These are phyloP conservation scores for Eubasilissa splendida DNA, from an alignment of 2,888 invertebrate species.

Conservation along the genomic window DNA sequence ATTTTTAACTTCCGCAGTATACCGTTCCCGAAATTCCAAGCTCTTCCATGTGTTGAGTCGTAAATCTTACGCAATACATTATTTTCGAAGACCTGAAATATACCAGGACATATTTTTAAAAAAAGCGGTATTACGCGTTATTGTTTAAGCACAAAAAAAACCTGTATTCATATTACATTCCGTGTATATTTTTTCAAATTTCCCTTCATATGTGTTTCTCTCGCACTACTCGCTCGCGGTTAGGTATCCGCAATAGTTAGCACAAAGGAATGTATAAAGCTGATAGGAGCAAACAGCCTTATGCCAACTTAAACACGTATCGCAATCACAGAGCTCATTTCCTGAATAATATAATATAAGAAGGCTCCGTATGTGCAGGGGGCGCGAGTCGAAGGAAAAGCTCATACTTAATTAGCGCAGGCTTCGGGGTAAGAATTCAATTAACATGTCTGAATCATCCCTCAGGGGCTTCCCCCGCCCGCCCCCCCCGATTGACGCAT, in stretches of 20 bases:
- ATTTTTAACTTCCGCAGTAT: too few species aligned
- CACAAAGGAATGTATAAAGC: constrained; percentile 16
- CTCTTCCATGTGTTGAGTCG: too few species aligned
- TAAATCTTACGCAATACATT: too few species aligned
- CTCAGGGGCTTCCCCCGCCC: constrained; percentile 40
- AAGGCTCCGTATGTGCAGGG: constrained; percentile 33
- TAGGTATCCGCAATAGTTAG: background rate
- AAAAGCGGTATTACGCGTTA: too few species aligned
- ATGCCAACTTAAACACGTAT: constrained; percentile 3
- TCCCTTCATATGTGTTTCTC: too few species aligned
- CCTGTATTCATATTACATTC: too few species aligned
- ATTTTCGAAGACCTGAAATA: too few species aligned
- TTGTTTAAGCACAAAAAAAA: too few species aligned
- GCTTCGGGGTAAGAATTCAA: constrained; percentile 54
- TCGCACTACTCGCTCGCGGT: too few species aligned
- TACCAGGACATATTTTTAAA: too few species aligned
- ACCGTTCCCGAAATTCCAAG: too few species aligned
- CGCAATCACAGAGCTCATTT: constrained; percentile 40
- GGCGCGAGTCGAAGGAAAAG: constrained; percentile 30
- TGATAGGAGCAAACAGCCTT: constrained; percentile 23
- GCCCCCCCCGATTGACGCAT: constrained; percentile 43
- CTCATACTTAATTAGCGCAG: constrained; percentile 50
- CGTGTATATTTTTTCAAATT: too few species aligned
- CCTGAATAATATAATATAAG: constrained; percentile 36
- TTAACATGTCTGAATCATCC: constrained; percentile 53